Conservation (phyloP, 2,797 vertebrate species). For the Morus bassanus region DNA sequence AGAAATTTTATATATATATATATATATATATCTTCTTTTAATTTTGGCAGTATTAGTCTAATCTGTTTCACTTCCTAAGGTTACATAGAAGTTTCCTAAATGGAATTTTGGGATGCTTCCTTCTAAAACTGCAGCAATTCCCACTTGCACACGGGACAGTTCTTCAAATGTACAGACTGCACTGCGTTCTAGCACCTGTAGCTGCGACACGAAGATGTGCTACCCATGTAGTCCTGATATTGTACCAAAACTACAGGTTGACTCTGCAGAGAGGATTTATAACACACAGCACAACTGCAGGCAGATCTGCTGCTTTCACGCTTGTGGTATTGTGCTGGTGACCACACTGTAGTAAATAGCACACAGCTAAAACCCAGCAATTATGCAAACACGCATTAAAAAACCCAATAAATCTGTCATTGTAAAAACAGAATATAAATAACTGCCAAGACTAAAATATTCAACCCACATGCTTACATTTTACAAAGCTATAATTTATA, state of each 20-base stretch:
- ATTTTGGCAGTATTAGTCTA: background rate
- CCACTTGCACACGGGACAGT: background rate
- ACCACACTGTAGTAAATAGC: background rate
- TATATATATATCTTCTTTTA: background rate
- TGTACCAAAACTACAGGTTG: background rate
- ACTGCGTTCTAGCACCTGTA: background rate
- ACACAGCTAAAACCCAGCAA: background rate
- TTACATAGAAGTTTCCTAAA: background rate
- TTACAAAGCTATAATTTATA: conserved; percentile 50
- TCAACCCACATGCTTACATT: conserved; percentile 11
- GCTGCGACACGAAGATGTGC: background rate
- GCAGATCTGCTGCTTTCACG: background rate
- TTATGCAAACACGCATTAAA: background rate
- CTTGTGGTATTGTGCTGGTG: background rate
- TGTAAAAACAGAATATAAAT: conserved; percentile 7
- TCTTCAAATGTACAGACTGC: background rate
- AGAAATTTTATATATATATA: background rate
- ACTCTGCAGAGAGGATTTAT: background rate
- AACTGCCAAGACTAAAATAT: conserved; percentile 23
- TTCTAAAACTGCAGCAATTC: background rate
- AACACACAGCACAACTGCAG: background rate
- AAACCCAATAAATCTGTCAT: background rate
- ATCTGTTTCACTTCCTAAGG: background rate
- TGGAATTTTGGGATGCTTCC: background rate
- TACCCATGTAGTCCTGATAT: background rate